Evolutionary conservation across 2,113 vertebrate species (phyloP).

Genomic region (Mustelus asterias): DNA sequence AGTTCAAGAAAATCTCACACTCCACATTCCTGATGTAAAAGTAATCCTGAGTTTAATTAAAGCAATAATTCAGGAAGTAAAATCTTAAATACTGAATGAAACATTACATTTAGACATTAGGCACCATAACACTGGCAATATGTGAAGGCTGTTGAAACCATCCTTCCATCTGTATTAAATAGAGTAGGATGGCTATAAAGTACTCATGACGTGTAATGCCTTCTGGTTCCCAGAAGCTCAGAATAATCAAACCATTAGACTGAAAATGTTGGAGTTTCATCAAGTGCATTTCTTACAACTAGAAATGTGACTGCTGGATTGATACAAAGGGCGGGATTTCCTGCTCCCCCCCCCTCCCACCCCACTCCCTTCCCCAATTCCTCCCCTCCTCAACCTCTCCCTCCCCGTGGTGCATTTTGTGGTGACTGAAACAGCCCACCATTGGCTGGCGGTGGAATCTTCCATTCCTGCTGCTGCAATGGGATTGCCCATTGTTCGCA

Average conservation of each 20-base stretch:
- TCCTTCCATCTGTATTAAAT: background rate
- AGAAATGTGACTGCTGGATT: no score
- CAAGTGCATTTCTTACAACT: no score
- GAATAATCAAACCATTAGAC: background rate
- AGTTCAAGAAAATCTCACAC: background rate
- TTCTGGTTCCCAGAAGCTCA: background rate
- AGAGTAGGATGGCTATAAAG: background rate
- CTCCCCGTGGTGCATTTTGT: no score
- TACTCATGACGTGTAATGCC: background rate
- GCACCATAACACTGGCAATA: background rate
- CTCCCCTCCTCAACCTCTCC: no score
- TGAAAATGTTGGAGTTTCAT: background rate
- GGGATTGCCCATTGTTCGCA: no score
- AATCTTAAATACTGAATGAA: background rate
- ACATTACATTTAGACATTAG: background rate
- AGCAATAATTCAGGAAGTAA: background rate
- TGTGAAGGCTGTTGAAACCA: background rate
- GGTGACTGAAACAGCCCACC: no score
- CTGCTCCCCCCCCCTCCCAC: no score
- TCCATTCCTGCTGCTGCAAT: no score
- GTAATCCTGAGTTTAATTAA: background rate
- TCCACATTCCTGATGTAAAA: background rate
- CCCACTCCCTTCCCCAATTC: no score
- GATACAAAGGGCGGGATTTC: no score
- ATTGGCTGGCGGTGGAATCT: no score